A percentile compares a stretch with the other conserved stretches of the same genome.
Conservation (phyloP, 2,797 vertebrate species). For the Lindbergichthys nudifrons region DNA sequence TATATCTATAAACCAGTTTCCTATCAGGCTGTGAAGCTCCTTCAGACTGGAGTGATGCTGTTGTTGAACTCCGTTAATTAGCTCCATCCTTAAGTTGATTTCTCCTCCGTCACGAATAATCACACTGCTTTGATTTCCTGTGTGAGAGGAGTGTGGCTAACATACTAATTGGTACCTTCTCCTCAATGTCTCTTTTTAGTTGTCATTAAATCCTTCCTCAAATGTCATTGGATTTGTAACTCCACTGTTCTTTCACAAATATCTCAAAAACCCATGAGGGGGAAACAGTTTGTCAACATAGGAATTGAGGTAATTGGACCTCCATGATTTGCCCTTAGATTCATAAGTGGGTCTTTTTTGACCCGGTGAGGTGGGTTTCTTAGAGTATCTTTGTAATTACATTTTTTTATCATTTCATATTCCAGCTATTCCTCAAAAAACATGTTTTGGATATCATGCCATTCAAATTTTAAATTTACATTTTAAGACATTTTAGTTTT, state of each 20-base stretch:
- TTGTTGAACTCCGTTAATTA: slow-evolving; percentile 39
- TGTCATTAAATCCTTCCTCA: not conserved
- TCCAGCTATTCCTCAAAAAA: no score
- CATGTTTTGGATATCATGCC: no score
- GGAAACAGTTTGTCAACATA: not conserved
- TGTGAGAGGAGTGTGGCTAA: not conserved
- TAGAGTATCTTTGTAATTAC: no score
- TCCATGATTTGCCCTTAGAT: slow-evolving; percentile 12
- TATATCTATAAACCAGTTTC: no score
- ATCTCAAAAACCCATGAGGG: slow-evolving; percentile 2
- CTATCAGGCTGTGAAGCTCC: not conserved
- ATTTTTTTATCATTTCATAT: no score
- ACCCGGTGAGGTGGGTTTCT: no score
- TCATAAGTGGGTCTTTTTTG: no score
- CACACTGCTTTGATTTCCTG: not conserved
- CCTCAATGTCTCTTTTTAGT: not conserved
- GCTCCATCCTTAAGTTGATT: slow-evolving; percentile 25
- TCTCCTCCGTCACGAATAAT: slow-evolving; percentile 35
- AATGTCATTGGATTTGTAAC: not conserved
- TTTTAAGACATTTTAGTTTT: no score
- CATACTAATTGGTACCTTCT: not conserved
- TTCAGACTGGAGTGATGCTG: slow-evolving; percentile 18
- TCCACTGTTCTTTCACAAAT: not conserved
- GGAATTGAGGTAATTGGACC: slow-evolving; percentile 38
- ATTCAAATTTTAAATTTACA: no score